Evolutionary conservation across 2,888 invertebrate genomes (phyloP).

Genomic region (Pollenia labialis): DNA sequence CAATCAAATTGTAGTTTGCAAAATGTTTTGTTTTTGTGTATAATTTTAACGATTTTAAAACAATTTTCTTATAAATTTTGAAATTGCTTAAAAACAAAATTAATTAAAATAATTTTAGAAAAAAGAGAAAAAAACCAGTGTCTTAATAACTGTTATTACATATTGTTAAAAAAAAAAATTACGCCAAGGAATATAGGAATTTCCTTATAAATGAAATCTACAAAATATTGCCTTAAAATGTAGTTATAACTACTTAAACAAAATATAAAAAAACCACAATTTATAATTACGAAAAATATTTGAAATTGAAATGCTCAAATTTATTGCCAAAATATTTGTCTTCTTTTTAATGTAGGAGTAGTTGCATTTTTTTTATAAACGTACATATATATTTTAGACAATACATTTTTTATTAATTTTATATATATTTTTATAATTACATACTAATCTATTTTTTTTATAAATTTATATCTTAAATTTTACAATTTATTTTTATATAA

Average conservation of each 20-base stretch:
- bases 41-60: background rate
- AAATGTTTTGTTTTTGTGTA: background rate
- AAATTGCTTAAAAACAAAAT: background rate
- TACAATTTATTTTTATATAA: constrained; percentile 26
- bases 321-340: constrained; percentile 64
- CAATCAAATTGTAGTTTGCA: constrained; percentile 50
- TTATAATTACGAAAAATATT: constrained; percentile 27
- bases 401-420: constrained; percentile 54
- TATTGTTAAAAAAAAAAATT: background rate
- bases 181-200: constrained; percentile 4
- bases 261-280: constrained; percentile 20
- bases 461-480: constrained; percentile 4
- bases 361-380: background rate
- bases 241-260: constrained; percentile 34
- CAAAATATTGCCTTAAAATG: constrained; percentile 62
- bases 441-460: constrained; percentile 24
- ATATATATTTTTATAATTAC: constrained; percentile 39
- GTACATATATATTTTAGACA: constrained; percentile 41
- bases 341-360: constrained; percentile 19
- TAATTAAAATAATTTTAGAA: background rate
- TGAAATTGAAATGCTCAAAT: constrained; percentile 69
- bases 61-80: background rate
- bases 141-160: constrained; percentile 51
- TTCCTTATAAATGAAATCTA: constrained; percentile 15
- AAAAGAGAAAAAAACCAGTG: constrained; percentile 53